phyloP scores from a whole-genome alignment of 2,888 invertebrate species.

The Lydus trimaculatus region DNA sequence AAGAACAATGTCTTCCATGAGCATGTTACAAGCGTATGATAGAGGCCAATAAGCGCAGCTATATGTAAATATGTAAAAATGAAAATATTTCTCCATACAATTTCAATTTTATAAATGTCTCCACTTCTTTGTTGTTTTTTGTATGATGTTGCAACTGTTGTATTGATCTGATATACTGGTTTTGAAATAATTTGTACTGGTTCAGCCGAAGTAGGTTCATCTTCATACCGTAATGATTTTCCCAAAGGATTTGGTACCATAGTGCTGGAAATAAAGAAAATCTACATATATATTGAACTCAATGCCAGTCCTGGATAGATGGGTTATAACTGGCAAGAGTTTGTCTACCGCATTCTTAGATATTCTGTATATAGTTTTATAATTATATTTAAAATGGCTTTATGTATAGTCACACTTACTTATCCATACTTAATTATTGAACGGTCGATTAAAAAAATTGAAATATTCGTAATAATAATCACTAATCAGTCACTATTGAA shows the following conservation, averaged over 20 bases:
- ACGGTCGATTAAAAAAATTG: too few species aligned
- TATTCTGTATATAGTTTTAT: too few species aligned
- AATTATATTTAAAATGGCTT: too few species aligned
- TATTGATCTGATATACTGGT: background rate
- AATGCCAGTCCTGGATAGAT: too few species aligned
- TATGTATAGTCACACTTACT: too few species aligned
- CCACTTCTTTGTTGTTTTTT: constrained; percentile 47
- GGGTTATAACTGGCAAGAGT: too few species aligned
- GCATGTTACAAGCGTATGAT: constrained; percentile 75
- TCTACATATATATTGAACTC: too few species aligned
- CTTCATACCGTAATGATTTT: background rate
- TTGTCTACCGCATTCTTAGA: too few species aligned
- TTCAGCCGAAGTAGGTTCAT: background rate
- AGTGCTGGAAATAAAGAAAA: background rate
- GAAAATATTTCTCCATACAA: constrained; percentile 85
- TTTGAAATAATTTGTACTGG: background rate
- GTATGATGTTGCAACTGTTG: background rate
- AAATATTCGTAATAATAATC: too few species aligned
- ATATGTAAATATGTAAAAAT: constrained; percentile 78
- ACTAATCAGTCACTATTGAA: too few species aligned
- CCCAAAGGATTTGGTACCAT: background rate
- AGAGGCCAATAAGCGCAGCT: constrained; percentile 78
- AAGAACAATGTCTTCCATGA: constrained; percentile 74
- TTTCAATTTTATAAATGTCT: constrained; percentile 65
- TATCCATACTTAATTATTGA: too few species aligned